Conservation (phyloP, 2,797 vertebrate species). For the Lepilemur septentrionalis region DNA sequence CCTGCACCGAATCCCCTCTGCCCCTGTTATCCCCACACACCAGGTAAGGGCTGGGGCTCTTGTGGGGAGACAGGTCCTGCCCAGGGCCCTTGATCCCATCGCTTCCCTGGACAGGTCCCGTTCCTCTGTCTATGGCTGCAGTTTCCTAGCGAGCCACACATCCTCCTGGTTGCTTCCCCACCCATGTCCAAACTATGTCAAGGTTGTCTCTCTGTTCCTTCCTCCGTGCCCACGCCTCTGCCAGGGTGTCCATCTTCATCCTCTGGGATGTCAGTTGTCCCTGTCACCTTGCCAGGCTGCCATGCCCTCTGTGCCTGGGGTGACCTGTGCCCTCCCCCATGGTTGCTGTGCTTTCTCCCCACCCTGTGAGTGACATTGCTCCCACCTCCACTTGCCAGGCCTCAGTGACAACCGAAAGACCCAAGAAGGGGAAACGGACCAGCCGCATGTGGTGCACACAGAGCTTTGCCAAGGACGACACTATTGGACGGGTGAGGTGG, state of each 20-base stretch:
- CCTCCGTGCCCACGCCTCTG: neutral
- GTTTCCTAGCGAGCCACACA: neutral
- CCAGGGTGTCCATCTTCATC: neutral
- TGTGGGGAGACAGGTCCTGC: neutral
- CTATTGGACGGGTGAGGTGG: slow-evolving; percentile 81
- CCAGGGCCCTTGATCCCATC: neutral
- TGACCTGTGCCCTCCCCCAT: neutral
- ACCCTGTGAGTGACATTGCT: neutral
- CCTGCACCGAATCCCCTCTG: slow-evolving; percentile 89
- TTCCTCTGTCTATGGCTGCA: rapidly evolving
- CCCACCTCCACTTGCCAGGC: slow-evolving; percentile 61
- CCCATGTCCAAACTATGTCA: neutral
- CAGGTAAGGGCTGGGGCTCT: slow-evolving; percentile 84
- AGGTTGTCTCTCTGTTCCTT: neutral
- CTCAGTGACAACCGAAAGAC: slow-evolving; percentile 79
- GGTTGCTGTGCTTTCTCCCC: neutral
- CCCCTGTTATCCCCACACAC: slow-evolving; percentile 90
- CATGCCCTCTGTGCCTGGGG: neutral
- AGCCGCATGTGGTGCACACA: slow-evolving; percentile 88
- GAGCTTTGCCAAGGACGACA: slow-evolving; percentile 86
- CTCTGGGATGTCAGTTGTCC: neutral
- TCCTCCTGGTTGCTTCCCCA: neutral
- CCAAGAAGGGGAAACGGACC: slow-evolving; percentile 84
- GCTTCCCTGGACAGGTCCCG: too few species aligned
- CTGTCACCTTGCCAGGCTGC: neutral